Conservation (phyloP, 2,888 invertebrate genomes). For the Scelioninae gen. 2 region DNA sequence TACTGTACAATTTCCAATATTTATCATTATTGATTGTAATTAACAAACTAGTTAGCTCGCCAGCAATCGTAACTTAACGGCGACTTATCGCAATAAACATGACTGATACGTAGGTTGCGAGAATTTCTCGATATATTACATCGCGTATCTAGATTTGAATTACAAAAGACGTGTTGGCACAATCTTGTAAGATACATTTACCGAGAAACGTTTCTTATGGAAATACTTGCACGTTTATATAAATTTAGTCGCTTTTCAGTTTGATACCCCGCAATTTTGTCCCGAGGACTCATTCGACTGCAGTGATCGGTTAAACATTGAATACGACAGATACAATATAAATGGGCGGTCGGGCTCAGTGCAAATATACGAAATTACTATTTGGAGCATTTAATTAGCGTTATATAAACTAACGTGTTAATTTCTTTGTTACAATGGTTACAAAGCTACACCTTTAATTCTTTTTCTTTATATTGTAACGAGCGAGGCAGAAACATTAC, state of each 20-base stretch:
- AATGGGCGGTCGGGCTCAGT: no score
- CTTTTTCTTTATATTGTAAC: no score
- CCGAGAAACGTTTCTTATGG: conserved; percentile 31
- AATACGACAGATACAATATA: neutral
- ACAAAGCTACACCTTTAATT: no score
- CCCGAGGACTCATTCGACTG: conserved; percentile 7
- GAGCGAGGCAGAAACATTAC: no score
- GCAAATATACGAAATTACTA: no score
- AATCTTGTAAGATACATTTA: conserved; percentile 47
- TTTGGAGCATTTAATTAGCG: no score
- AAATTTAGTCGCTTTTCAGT: conserved; percentile 10
- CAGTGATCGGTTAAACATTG: conserved; percentile 4
- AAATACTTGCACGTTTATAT: conserved; percentile 24
- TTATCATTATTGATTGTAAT: conserved; percentile 20
- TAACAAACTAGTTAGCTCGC: conserved; percentile 26
- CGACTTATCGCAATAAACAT: conserved; percentile 30
- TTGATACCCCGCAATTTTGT: conserved; percentile 1
- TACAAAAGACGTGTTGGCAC: conserved; percentile 40
- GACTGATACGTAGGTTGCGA: conserved; percentile 35
- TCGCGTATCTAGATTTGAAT: conserved; percentile 43
- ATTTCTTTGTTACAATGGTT: no score
- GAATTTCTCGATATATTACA: conserved; percentile 44
- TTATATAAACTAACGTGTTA: no score
- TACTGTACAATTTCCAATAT: neutral
- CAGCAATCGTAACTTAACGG: conserved; percentile 9